A percentile compares a stretch with the other conserved stretches of the same genome.
These are phyloP conservation scores for Drosophila mettleri DNA, from an alignment of 2,888 invertebrate genomes.

Conservation along the genomic window DNA sequence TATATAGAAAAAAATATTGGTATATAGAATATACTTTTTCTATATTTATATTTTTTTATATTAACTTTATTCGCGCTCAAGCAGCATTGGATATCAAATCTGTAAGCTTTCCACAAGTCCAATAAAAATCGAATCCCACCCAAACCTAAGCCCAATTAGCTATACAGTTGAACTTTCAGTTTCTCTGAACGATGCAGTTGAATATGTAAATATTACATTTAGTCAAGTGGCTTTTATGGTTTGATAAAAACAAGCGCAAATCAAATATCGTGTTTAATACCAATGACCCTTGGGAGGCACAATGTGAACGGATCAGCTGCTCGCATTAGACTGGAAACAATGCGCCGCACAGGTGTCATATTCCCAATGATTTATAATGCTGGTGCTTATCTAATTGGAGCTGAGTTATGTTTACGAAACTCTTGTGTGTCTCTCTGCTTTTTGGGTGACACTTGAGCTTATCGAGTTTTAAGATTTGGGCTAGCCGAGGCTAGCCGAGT, in stretches of 20 bases:
- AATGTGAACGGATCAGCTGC: conserved; percentile 9
- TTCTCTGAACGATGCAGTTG: too few species aligned
- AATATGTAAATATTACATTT: neutral
- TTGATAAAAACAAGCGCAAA: neutral
- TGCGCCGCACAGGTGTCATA: conserved; percentile 13
- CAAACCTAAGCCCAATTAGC: too few species aligned
- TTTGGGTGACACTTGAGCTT: neutral
- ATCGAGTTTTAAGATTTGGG: neutral
- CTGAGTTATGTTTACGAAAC: neutral
- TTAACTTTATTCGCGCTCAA: too few species aligned
- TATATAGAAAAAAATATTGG: too few species aligned
- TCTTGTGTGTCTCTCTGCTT: neutral
- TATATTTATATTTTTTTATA: too few species aligned
- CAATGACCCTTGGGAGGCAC: neutral
- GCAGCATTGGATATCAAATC: too few species aligned
- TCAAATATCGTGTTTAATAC: neutral
- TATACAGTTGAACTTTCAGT: too few species aligned
- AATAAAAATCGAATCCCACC: too few species aligned
- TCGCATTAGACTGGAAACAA: neutral
- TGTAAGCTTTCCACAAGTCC: too few species aligned
- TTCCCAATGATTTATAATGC: conserved; percentile 10
- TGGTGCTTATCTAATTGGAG: neutral
- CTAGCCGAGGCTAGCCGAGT: neutral
- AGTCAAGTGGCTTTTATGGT: neutral
- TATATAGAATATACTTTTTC: too few species aligned